A percentile compares a stretch with the other conserved stretches of the same genome.
Evolutionary conservation across 2,888 invertebrate species (phyloP).

Genomic region (Nematopogon swammerdamellus): DNA sequence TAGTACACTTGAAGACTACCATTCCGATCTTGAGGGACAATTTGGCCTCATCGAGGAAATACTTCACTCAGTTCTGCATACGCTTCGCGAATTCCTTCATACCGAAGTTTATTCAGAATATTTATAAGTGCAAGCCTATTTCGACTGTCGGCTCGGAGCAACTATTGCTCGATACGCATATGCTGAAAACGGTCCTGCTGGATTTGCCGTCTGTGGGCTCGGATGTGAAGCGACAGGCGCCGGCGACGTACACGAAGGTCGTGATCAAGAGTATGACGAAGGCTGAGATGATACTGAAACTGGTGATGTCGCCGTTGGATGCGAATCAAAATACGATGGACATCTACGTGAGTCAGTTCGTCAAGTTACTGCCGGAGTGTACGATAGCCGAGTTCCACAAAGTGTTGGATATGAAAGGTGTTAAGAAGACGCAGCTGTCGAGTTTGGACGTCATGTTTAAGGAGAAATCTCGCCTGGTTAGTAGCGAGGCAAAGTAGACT

Average conservation of each 20-base stretch:
- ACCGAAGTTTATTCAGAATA: conserved; percentile 86
- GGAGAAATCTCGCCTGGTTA: conserved; percentile 20
- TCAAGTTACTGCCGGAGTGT: conserved; percentile 85
- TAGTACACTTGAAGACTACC: conserved; percentile 79
- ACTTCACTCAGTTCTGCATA: conserved; percentile 97
- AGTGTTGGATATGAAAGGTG: conserved; percentile 91
- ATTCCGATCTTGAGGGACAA: conserved; percentile 89
- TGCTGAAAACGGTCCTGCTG: conserved; percentile 89
- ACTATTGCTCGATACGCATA: conserved; percentile 87
- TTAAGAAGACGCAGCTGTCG: conserved; percentile 25
- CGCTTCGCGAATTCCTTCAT: conserved; percentile 95
- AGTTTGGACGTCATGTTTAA: conserved; percentile 26
- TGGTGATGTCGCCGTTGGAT: conserved; percentile 93
- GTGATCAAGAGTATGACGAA: conserved; percentile 92
- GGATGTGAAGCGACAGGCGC: conserved; percentile 83
- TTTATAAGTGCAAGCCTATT: conserved; percentile 89
- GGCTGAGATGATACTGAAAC: conserved; percentile 98
- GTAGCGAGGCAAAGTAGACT: conserved; percentile 11
- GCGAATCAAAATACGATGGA: conserved; percentile 38
- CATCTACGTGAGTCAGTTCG: conserved; percentile 85
- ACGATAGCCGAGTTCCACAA: conserved; percentile 90
- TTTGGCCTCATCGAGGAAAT: conserved; percentile 88
- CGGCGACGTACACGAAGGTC: conserved; percentile 77
- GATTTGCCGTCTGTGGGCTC: conserved; percentile 93
- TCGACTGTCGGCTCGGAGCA: conserved; percentile 93